These are phyloP conservation scores for Philotrypesis tridentata DNA, from an alignment of 1,140 invertebrate species.

Conservation along the genomic window DNA sequence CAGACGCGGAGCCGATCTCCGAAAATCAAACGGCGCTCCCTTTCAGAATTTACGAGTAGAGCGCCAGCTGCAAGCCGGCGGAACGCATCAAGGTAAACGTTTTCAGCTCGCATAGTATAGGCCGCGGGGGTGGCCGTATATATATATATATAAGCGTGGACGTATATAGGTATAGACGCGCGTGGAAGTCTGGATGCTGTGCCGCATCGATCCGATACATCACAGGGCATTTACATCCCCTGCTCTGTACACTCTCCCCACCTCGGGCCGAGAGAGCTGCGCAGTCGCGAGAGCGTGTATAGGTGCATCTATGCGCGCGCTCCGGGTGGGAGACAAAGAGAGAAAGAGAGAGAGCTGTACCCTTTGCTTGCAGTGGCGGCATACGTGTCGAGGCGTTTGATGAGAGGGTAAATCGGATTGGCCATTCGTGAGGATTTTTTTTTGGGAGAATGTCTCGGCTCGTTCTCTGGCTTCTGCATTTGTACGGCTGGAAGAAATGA, in stretches of 20 bases:
- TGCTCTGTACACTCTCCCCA: not conserved
- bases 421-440: too few species aligned
- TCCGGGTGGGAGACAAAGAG: not conserved
- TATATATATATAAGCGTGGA: not conserved
- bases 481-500: too few species aligned
- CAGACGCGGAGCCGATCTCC: too few species aligned
- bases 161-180: not conserved
- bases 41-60: not conserved
- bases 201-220: constrained; percentile 74
- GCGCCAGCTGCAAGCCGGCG: too few species aligned
- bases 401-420: not conserved
- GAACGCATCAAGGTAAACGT: constrained; percentile 63
- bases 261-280: not conserved
- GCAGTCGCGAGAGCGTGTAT: not conserved
- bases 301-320: not conserved
- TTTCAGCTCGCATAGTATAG: constrained; percentile 73
- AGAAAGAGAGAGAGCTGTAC: not conserved
- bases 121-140: constrained; percentile 50
- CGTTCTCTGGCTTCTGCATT: too few species aligned
- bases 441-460: too few species aligned
- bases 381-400: not conserved
- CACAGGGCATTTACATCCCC: constrained; percentile 73
- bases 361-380: not conserved
- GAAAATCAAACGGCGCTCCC: not conserved
- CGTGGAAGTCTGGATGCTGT: constrained; percentile 68